Evolutionary conservation across 2,888 invertebrate species (phyloP).

Genomic region (Xylota segnis): DNA sequence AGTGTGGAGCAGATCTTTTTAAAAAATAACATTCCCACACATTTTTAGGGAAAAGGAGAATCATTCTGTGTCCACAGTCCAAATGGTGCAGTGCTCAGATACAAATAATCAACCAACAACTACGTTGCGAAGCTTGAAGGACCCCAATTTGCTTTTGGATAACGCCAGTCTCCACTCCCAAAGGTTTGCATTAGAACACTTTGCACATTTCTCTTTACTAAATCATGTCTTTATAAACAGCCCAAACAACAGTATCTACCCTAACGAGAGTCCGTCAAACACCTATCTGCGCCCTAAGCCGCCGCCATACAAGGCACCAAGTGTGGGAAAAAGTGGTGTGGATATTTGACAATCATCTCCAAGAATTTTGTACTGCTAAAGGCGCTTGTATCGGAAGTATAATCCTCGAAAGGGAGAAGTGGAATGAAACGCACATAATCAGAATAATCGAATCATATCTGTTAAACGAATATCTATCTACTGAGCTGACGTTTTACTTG

Average conservation of each 20-base stretch:
- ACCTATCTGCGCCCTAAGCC: slow-evolving; percentile 84
- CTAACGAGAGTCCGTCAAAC: slow-evolving; percentile 85
- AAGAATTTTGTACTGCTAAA: slow-evolving; percentile 84
- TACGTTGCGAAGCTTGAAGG: slow-evolving; percentile 87
- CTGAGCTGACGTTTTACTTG: neutral
- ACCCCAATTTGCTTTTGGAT: slow-evolving; percentile 84
- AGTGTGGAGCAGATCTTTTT: neutral
- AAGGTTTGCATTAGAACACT: slow-evolving; percentile 79
- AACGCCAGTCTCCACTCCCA: slow-evolving; percentile 83
- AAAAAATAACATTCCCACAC: neutral
- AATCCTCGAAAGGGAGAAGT: neutral
- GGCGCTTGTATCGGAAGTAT: neutral
- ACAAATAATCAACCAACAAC: slow-evolving; percentile 86
- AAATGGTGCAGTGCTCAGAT: slow-evolving; percentile 88
- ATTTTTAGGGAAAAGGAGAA: slow-evolving; percentile 59
- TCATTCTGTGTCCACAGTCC: slow-evolving; percentile 85
- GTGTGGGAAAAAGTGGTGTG: slow-evolving; percentile 81
- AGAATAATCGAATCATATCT: slow-evolving; percentile 8
- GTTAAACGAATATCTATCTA: neutral
- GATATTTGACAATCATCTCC: slow-evolving; percentile 84
- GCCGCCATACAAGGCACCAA: slow-evolving; percentile 83
- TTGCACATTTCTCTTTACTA: slow-evolving; percentile 1
- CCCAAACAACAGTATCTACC: slow-evolving; percentile 86
- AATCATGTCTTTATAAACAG: slow-evolving; percentile 81
- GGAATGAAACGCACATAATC: slow-evolving; percentile 38